Conservation (phyloP, 2,113 vertebrate species). For the Etheostoma spectabile region DNA sequence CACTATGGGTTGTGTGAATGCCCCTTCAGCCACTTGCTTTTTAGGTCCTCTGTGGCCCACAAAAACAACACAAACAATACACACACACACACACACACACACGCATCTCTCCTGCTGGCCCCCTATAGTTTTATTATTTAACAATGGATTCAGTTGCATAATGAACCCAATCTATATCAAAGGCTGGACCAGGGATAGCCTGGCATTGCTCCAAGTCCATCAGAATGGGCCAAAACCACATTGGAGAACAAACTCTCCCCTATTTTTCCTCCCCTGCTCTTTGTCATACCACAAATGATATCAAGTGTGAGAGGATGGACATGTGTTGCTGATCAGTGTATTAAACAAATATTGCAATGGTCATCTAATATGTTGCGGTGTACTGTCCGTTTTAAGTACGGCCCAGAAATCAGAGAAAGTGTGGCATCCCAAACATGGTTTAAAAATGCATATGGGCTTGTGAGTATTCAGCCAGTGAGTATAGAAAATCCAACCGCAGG, state of each 20-base stretch:
- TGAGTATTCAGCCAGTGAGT: conserved; percentile 19
- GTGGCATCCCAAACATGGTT: conserved; percentile 59
- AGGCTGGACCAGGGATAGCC: conserved; percentile 69
- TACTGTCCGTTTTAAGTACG: conserved; percentile 46
- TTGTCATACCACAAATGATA: conserved; percentile 77
- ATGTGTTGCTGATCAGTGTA: conserved; percentile 83
- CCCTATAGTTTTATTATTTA: conserved; percentile 74
- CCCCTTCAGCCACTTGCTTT: conserved; percentile 33
- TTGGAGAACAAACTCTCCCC: conserved; percentile 78
- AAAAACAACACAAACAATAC: conserved; percentile 7
- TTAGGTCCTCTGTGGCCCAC: conserved; percentile 23
- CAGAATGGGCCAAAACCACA: conserved; percentile 79
- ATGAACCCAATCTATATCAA: conserved; percentile 82
- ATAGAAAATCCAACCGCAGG: conserved; percentile 22
- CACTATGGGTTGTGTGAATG: conserved; percentile 29
- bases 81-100: conserved; percentile 38
- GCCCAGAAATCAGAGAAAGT: conserved; percentile 52
- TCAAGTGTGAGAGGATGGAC: conserved; percentile 77
- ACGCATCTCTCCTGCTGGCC: conserved; percentile 59
- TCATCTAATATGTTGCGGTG: conserved; percentile 77
- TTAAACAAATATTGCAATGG: conserved; percentile 72
- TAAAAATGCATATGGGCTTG: conserved; percentile 49
- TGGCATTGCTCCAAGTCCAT: conserved; percentile 75
- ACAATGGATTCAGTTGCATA: conserved; percentile 85
- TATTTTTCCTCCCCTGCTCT: conserved; percentile 64